These are phyloP conservation scores for Strigamia transsilvanica DNA, from an alignment of 2,888 invertebrate genomes.

Conservation along the genomic window DNA sequence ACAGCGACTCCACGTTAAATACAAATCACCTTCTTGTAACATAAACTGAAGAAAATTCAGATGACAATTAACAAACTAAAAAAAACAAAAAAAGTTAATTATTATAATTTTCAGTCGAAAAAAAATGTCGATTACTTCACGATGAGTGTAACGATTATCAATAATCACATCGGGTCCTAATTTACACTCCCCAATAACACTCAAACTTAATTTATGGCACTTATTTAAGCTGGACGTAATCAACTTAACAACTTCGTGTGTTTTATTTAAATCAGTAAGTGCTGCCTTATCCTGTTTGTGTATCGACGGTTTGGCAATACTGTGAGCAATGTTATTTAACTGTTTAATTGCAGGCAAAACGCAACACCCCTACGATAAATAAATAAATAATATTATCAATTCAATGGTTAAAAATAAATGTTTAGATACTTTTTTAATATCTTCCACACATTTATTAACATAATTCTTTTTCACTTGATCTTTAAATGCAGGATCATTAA, in stretches of 20 bases:
- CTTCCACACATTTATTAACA: conserved; percentile 66
- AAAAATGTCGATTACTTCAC: conserved; percentile 62
- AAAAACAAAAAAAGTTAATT: conserved; percentile 51
- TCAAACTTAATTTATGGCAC: conserved; percentile 63
- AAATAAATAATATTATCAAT: background rate
- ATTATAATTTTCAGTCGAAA: background rate
- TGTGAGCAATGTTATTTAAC: conserved; percentile 64
- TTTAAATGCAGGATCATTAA: conserved; percentile 65
- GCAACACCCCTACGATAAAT: conserved; percentile 62
- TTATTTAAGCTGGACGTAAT: conserved; percentile 64
- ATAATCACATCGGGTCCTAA: conserved; percentile 63
- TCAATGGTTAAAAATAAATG: background rate
- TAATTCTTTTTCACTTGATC: conserved; percentile 65
- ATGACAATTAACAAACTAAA: conserved; percentile 65
- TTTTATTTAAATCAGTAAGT: conserved; percentile 65
- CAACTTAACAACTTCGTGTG: conserved; percentile 65
- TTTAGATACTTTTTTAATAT: conserved; percentile 64
- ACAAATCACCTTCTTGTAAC: conserved; percentile 66
- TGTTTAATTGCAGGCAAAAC: conserved; percentile 65
- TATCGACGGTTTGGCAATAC: conserved; percentile 63
- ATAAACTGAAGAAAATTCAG: conserved; percentile 66
- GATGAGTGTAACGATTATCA: conserved; percentile 65
- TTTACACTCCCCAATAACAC: conserved; percentile 58
- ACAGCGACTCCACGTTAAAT: conserved; percentile 65
- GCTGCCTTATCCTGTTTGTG: conserved; percentile 66